Percentiles rank a stretch among this genome's conserved stretches.
These are phyloP conservation scores for Goniozus legneri DNA, from an alignment of 1,140 invertebrate genomes.

Conservation along the genomic window DNA sequence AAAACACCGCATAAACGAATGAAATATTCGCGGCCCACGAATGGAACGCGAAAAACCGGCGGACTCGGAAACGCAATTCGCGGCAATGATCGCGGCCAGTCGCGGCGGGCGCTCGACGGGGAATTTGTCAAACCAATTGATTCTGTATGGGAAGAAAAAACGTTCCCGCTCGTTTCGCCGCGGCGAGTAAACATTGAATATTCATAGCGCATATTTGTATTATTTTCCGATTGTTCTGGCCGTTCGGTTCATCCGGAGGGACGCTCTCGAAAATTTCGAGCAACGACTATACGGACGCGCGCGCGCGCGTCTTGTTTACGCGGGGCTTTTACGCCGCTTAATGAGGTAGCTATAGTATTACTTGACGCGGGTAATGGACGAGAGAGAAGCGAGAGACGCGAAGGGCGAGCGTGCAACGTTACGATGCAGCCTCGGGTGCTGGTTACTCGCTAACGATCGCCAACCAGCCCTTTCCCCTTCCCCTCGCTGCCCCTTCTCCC, in stretches of 20 bases:
- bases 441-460: conserved; percentile 28
- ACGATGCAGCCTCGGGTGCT: conserved; percentile 13
- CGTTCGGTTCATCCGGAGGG: too few relatives aligned
- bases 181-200: not conserved
- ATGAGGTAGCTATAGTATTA: conserved; percentile 39
- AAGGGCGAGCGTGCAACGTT: conserved; percentile 19
- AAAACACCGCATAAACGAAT: too few relatives aligned
- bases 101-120: too few relatives aligned
- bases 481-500: not conserved
- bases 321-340: conserved; percentile 23
- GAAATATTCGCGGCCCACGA: too few relatives aligned
- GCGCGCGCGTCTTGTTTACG: conserved; percentile 25
- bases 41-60: too few relatives aligned
- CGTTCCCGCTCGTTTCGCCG: too few relatives aligned
- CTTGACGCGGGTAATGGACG: conserved; percentile 29
- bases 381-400: not conserved
- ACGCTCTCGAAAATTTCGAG: not conserved
- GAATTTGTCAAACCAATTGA: too few relatives aligned
- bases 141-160: too few relatives aligned
- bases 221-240: too few relatives aligned
- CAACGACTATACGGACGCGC: not conserved
- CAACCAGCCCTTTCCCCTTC: not conserved
- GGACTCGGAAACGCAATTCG: too few relatives aligned
- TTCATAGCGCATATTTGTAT: not conserved
- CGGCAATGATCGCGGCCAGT: too few relatives aligned